These are phyloP conservation scores for Actias luna DNA, from an alignment of 2,888 invertebrate genomes.

Conservation along the genomic window DNA sequence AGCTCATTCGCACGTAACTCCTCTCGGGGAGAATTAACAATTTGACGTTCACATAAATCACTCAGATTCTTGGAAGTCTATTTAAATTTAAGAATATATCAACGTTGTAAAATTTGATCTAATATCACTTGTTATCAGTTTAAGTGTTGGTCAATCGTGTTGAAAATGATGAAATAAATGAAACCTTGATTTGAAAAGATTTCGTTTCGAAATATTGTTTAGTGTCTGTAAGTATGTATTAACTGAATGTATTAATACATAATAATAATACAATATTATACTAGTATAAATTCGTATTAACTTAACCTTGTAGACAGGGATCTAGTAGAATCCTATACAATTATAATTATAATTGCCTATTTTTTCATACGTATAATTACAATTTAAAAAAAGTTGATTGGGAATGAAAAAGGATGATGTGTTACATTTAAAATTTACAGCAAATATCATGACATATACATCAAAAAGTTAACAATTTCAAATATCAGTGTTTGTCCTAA, in stretches of 20 bases:
- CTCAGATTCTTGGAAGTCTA: background rate
- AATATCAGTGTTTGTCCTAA: background rate
- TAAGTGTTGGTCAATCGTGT: conserved; percentile 5
- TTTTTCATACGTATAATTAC: background rate
- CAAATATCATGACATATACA: background rate
- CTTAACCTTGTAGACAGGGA: too few relatives aligned
- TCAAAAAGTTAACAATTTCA: conserved; percentile 1
- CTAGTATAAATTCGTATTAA: background rate
- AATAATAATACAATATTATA: background rate
- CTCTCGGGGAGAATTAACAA: background rate
- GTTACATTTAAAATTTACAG: background rate
- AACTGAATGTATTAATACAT: background rate
- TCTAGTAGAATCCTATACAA: too few relatives aligned
- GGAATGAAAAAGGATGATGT: background rate
- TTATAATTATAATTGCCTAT: too few relatives aligned
- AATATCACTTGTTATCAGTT: conserved; percentile 8
- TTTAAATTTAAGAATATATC: background rate
- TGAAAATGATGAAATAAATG: conserved; percentile 5
- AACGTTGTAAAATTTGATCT: background rate
- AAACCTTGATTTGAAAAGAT: conserved; percentile 12
- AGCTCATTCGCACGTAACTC: background rate
- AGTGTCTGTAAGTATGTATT: background rate
- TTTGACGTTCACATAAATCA: too few relatives aligned
- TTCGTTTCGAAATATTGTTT: conserved; percentile 4
- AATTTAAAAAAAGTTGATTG: background rate